These are phyloP conservation scores for Temnothorax unifasciatus DNA, from an alignment of 2,888 invertebrate genomes.

Conservation along the genomic window DNA sequence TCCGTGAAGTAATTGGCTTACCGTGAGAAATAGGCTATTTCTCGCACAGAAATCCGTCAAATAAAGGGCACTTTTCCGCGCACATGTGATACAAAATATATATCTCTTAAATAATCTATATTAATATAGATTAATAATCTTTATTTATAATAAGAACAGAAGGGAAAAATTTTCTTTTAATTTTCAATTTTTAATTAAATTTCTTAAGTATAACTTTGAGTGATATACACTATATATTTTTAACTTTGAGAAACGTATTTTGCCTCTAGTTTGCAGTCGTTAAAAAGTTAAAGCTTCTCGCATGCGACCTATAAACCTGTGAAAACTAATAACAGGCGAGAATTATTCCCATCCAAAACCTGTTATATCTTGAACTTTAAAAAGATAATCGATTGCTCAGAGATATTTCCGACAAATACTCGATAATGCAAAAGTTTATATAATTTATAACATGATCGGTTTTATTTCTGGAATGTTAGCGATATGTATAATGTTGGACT, in stretches of 20 bases:
- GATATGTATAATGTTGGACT: background rate
- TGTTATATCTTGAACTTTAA: background rate
- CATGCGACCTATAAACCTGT: background rate
- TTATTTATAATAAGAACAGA: background rate
- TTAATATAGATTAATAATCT: background rate
- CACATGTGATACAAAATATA: too few species aligned
- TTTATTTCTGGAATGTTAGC: background rate
- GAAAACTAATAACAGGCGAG: background rate
- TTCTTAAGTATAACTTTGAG: background rate
- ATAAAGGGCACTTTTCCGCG: too few species aligned
- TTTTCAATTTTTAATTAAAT: too few species aligned
- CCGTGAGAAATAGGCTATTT: too few species aligned
- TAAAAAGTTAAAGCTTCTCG: slow-evolving; percentile 24
- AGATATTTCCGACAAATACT: background rate
- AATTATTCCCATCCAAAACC: background rate
- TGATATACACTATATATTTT: background rate
- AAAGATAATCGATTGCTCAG: background rate
- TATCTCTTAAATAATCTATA: background rate
- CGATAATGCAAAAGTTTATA: background rate
- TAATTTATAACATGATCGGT: background rate
- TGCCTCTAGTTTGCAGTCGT: background rate
- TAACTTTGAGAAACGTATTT: background rate
- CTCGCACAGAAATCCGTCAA: too few species aligned
- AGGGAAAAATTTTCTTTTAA: background rate
- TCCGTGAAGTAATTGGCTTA: too few species aligned